Base-by-base conservation (phyloP, 2,797 vertebrate species). In the Ataeniobius toweri region DNA sequence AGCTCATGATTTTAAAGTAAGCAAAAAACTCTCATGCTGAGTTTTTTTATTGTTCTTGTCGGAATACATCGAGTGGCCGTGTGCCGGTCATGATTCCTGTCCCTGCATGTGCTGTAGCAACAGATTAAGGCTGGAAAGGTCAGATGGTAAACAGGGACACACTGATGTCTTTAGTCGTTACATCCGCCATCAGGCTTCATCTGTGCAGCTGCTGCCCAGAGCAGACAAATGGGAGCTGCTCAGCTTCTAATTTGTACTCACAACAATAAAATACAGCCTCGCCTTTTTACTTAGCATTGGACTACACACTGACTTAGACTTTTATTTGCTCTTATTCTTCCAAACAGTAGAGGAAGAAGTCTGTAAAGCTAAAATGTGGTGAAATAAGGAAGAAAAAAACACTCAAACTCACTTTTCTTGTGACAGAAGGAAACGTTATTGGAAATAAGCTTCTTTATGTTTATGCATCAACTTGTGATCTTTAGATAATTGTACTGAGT, bases 191-290 rank as follows among this genome's bases (percentile, higher is more conserved):
- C 16, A 69, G n/a, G 20, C 55, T 77, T 61, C 71, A 77, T 71
- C 59, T 71, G 53, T 71, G 44, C 76, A 77, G 76, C 76, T 77
- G 75, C 53, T 76, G 39, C 16, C 28, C 46, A 56, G 31, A 59
- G 56, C 22, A 77, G 63, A 76, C 20, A 50, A 59, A 28, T 61
- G 20, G 41, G 41, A 71, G 67, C 53, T 36, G 41, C 13, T 77
- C 53, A 48, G 39, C 28, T 46, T 71, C 68, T 24, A 22, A 7
- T n/a, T 28, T 59, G 59, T 59, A 67, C 51, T 68, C 44, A 46
- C 63, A 50, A n/a, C 44, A 76, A 77, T 39, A 61, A 71, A 28
- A 71, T 36, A 22, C 16, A 22, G 51, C 28, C 18, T 22, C 50
- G 41, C 50, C 6, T 69, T 39, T 46, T 69, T 10, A 69, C 39